Evolutionary conservation across 1,140 invertebrate species (phyloP).

Genomic region (Colletes gigas): DNA sequence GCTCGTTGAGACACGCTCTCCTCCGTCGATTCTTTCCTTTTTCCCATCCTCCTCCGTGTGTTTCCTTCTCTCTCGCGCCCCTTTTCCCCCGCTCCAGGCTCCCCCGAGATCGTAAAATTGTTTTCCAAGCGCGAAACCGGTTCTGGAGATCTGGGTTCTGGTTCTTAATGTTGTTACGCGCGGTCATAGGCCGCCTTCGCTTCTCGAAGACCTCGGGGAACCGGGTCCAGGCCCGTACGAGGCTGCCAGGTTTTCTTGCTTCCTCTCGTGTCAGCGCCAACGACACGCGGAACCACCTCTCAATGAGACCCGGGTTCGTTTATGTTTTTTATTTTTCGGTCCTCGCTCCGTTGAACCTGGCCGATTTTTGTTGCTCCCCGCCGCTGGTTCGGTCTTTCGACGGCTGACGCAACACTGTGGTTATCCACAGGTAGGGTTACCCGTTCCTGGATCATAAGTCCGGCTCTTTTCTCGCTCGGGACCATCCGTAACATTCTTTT

Average conservation of each 20-base stretch:
- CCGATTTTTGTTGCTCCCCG: background rate
- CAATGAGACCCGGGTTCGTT: constrained; percentile 19
- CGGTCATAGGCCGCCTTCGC: constrained; percentile 78
- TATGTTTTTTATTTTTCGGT: background rate
- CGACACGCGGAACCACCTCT: constrained; percentile 9
- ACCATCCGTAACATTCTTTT: too few species aligned
- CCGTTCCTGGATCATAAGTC: too few species aligned
- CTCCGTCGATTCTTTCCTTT: constrained; percentile 30
- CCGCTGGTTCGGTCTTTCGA: too few species aligned
- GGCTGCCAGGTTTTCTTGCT: constrained; percentile 1
- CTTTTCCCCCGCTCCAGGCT: constrained; percentile 25
- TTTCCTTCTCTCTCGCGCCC: constrained; percentile 26
- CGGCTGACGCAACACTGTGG: too few species aligned
- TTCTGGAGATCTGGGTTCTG: constrained; percentile 75
- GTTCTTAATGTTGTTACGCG: constrained; percentile 77
- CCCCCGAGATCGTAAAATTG: constrained; percentile 76
- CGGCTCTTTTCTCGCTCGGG: too few species aligned
- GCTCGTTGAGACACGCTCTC: constrained; percentile 26
- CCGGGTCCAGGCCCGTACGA: constrained; percentile 27
- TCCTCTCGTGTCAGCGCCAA: constrained; percentile 18
- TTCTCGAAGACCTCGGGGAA: constrained; percentile 51
- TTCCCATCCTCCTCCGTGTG: constrained; percentile 15
- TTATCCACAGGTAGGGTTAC: too few species aligned
- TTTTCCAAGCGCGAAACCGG: constrained; percentile 77
- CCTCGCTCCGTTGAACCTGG: background rate